Conservation (phyloP, 2,888 invertebrate genomes). For the Phengaris arion region DNA sequence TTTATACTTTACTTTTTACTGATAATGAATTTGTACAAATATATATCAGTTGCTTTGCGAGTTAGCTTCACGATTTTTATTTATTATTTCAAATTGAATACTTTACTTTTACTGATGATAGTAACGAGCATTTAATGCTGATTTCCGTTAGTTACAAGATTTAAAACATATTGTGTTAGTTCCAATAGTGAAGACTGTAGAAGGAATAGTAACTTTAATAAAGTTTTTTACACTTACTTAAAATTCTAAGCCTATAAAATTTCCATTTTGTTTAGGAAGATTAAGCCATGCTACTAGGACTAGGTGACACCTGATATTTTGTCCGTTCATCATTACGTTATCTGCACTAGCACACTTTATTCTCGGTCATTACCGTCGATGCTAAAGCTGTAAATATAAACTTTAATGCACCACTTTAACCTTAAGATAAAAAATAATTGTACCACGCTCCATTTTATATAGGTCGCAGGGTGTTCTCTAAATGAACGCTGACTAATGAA, state of each 20-base stretch:
- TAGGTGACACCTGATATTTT: neutral
- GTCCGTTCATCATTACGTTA: constrained; percentile 16
- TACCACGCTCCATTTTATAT: constrained; percentile 39
- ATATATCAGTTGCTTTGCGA: constrained; percentile 12
- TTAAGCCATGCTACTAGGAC: neutral
- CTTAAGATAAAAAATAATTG: constrained; percentile 30
- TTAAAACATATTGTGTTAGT: too few relatives aligned
- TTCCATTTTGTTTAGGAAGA: too few relatives aligned
- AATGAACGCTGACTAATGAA: constrained; percentile 48
- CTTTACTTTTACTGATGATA: too few relatives aligned
- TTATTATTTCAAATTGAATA: neutral
- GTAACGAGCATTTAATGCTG: too few relatives aligned
- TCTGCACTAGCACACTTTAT: neutral
- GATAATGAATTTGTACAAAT: neutral
- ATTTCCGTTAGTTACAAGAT: too few relatives aligned
- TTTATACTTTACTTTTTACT: too few relatives aligned
- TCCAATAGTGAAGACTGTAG: too few relatives aligned
- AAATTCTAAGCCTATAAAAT: too few relatives aligned
- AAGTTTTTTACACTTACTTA: too few relatives aligned
- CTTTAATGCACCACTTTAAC: constrained; percentile 20
- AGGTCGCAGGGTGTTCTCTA: constrained; percentile 46
- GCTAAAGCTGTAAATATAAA: constrained; percentile 13
- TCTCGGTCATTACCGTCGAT: neutral
- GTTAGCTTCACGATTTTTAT: constrained; percentile 3
- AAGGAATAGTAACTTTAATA: too few relatives aligned